Evolutionary conservation across 2,888 invertebrate genomes (phyloP).

Genomic region (Diarsia mendica): DNA sequence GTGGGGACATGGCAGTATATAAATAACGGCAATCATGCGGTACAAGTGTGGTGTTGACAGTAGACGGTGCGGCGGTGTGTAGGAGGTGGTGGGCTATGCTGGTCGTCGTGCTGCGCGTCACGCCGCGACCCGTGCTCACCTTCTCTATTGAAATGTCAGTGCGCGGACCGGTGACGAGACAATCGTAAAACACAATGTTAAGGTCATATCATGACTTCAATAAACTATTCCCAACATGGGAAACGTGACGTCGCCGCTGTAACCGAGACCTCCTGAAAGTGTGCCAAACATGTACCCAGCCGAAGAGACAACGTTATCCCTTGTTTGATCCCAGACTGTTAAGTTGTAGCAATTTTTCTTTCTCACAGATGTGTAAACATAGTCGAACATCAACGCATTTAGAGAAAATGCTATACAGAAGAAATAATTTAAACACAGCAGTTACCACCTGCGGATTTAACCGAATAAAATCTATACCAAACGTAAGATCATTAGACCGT

Average conservation of each 20-base stretch:
- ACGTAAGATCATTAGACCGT: conserved; percentile 21
- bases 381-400: conserved; percentile 41
- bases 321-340: conserved; percentile 67
- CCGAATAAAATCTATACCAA: conserved; percentile 24
- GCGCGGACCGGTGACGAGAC: conserved; percentile 88
- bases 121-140: conserved; percentile 88
- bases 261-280: conserved; percentile 85
- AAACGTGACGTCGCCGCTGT: conserved; percentile 88
- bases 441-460: conserved; percentile 19
- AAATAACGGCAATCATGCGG: conserved; percentile 72
- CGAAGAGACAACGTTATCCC: conserved; percentile 77
- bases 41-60: conserved; percentile 71
- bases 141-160: conserved; percentile 90
- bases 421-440: conserved; percentile 26
- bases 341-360: conserved; percentile 65
- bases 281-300: conserved; percentile 83
- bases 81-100: conserved; percentile 75
- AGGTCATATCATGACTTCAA: conserved; percentile 90
- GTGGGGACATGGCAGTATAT: conserved; percentile 61
- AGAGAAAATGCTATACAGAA: conserved; percentile 17
- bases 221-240: conserved; percentile 88
- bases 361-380: conserved; percentile 35
- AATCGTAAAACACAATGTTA: conserved; percentile 90
- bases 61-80: conserved; percentile 54
- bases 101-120: conserved; percentile 86